phyloP scores from a whole-genome alignment of 2,113 vertebrate genomes.

The Sturnus vulgaris region DNA sequence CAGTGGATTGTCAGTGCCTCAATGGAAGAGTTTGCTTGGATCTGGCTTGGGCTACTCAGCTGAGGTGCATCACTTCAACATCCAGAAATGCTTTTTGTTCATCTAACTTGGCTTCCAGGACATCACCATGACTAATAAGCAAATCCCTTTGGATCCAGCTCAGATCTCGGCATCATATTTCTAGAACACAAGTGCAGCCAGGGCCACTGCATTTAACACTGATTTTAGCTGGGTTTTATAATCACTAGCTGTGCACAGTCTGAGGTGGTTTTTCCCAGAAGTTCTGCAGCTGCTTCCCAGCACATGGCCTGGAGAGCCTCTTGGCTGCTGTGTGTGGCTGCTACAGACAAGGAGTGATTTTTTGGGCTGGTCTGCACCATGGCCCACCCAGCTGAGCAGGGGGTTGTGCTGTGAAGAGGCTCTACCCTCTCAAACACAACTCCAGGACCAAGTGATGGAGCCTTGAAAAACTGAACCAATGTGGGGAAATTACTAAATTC shows the following conservation, averaged over 20 bases:
- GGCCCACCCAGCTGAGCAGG: not conserved
- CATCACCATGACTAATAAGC: not conserved
- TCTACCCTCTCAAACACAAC: not conserved
- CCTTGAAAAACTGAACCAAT: not conserved
- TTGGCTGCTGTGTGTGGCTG: not conserved
- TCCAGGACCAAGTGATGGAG: not conserved
- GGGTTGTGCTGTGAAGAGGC: not conserved
- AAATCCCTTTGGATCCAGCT: not conserved
- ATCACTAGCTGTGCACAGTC: not conserved
- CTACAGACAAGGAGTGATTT: not conserved
- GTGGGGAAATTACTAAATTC: not conserved
- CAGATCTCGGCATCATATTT: not conserved
- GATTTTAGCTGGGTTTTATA: not conserved
- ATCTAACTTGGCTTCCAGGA: not conserved
- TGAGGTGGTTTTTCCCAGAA: not conserved
- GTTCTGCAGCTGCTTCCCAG: not conserved
- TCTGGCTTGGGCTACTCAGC: not conserved
- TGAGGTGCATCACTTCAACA: accelerated
- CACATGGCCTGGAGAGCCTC: not conserved
- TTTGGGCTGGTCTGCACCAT: not conserved
- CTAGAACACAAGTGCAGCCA: not conserved
- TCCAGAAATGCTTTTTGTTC: not conserved
- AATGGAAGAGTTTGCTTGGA: not conserved
- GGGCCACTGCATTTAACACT: not conserved
- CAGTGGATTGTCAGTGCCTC: not conserved